Evolutionary conservation across 2,888 invertebrate species (phyloP).

Genomic region (Julus scanicus): DNA sequence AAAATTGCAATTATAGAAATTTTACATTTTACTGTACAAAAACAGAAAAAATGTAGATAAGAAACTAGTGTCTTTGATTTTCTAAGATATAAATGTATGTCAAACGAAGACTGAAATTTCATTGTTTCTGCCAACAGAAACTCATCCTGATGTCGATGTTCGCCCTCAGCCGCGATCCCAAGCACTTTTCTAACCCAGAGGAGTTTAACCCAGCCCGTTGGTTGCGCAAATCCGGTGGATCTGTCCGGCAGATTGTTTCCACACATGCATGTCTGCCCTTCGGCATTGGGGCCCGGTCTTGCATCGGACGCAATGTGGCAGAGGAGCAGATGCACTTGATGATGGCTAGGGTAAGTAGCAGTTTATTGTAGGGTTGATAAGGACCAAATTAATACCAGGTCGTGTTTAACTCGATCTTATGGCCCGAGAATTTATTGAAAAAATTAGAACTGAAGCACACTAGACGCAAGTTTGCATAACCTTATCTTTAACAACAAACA

Average conservation of each 20-base stretch:
- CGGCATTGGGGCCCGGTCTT: constrained; percentile 83
- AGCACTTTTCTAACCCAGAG: constrained; percentile 76
- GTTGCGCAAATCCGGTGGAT: constrained; percentile 70
- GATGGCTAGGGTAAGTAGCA: constrained; percentile 72
- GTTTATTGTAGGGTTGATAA: too few species aligned
- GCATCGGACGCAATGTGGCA: constrained; percentile 84
- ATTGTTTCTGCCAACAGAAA: constrained; percentile 72
- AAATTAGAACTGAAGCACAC: background rate
- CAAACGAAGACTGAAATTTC: too few species aligned
- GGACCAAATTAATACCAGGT: too few species aligned
- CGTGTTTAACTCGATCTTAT: too few species aligned
- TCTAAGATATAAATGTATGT: too few species aligned
- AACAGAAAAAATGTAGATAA: too few species aligned
- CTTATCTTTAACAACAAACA: background rate
- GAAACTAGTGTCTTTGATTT: too few species aligned
- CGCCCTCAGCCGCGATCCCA: constrained; percentile 80
- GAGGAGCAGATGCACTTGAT: constrained; percentile 79
- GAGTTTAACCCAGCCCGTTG: constrained; percentile 82
- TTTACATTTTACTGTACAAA: too few species aligned
- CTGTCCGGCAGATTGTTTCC: constrained; percentile 66
- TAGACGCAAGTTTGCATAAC: background rate
- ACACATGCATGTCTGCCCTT: constrained; percentile 80
- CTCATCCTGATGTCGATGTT: constrained; percentile 85
- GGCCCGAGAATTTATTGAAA: too few species aligned
- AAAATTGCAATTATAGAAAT: too few species aligned